Conservation (phyloP, 2,113 vertebrate species). For the Eolophus roseicapilla region DNA sequence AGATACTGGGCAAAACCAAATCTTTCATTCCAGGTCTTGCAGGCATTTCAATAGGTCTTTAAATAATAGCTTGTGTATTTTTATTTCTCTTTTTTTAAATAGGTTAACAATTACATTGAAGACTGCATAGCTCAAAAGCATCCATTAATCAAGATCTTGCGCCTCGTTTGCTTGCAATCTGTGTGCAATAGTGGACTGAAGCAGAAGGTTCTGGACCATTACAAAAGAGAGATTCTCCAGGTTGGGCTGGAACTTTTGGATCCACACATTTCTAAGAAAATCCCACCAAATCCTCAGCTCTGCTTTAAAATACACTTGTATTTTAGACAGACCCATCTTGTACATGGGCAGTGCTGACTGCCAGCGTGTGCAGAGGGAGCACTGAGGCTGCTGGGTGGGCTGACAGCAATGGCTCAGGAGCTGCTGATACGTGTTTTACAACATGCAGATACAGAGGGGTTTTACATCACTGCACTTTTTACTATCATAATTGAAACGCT, state of each 20-base stretch:
- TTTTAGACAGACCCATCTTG: background rate
- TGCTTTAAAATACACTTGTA: background rate
- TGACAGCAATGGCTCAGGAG: background rate
- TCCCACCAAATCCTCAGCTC: background rate
- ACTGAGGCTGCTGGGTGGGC: background rate
- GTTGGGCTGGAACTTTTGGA: conserved; percentile 58
- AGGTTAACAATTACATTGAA: conserved; percentile 93
- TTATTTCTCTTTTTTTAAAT: background rate
- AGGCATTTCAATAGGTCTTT: background rate
- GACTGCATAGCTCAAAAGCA: conserved; percentile 94
- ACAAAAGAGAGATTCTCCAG: conserved; percentile 95
- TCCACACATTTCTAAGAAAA: background rate
- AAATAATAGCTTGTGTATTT: accelerated
- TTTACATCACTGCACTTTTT: background rate
- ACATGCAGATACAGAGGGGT: background rate
- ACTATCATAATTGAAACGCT: background rate
- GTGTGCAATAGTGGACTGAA: conserved; percentile 96
- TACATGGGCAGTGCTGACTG: background rate
- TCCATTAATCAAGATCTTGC: conserved; percentile 89
- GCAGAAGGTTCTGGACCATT: conserved; percentile 93
- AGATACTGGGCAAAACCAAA: background rate
- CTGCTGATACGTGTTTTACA: background rate
- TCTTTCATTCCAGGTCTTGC: background rate
- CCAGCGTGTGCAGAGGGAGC: background rate
- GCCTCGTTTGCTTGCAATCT: conserved; percentile 92